A percentile compares a stretch with the other conserved stretches of the same genome.
phyloP scores from a whole-genome alignment of 2,113 vertebrate species.

The Jacana jacana region DNA sequence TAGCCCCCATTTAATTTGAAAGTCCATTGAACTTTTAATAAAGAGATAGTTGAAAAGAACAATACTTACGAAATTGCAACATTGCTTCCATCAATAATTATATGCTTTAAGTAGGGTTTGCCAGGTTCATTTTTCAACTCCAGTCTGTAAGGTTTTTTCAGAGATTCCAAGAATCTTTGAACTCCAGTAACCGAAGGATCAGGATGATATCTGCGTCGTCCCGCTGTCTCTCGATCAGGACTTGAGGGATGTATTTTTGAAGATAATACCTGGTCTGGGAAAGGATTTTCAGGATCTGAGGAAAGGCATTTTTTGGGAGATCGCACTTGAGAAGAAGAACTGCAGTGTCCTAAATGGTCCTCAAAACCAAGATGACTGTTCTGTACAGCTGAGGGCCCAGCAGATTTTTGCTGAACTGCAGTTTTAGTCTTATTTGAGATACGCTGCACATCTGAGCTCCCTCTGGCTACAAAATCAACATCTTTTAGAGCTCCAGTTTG shows the following conservation, averaged over 20 bases:
- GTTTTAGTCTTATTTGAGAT: conserved; percentile 75
- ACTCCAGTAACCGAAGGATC: conserved; percentile 85
- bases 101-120: conserved; percentile 80
- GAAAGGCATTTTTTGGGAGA: conserved; percentile 4
- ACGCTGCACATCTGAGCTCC: conserved; percentile 69
- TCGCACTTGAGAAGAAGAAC: conserved; percentile 23
- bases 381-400: conserved; percentile 48
- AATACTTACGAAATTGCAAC: conserved; percentile 94
- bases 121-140: conserved; percentile 90
- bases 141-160: conserved; percentile 87
- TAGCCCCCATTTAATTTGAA: background rate
- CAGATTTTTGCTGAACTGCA: conserved; percentile 73
- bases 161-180: conserved; percentile 88
- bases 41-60: background rate
- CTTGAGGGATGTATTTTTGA: background rate
- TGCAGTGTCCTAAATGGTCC: conserved; percentile 54
- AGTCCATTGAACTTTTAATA: background rate
- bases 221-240: background rate
- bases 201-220: background rate
- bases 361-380: conserved; percentile 20
- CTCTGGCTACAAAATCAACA: conserved; percentile 82
- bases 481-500: conserved; percentile 54
- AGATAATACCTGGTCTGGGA: background rate
- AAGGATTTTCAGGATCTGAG: background rate
- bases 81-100: conserved; percentile 97